These are phyloP conservation scores for Dufourea novaeangliae DNA, from an alignment of 1,140 invertebrate genomes.

Conservation along the genomic window DNA sequence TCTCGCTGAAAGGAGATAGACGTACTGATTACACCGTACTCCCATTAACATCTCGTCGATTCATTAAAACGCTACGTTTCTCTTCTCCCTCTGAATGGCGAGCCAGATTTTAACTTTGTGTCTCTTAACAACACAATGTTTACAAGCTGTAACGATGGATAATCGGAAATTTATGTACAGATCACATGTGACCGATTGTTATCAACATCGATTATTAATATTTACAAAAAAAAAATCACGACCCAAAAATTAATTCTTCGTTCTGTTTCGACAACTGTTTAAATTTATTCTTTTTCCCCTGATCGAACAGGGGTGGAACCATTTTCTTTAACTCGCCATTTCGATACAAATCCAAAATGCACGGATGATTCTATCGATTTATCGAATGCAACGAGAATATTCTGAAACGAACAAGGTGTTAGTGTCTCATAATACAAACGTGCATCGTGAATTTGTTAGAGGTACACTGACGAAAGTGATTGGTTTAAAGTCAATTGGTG, in stretches of 20 bases:
- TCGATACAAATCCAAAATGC: constrained; percentile 50
- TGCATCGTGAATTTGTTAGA: constrained; percentile 49
- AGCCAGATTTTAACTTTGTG: constrained; percentile 50
- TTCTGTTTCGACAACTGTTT: not conserved
- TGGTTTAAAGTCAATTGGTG: constrained; percentile 72
- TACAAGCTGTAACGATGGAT: too few species aligned
- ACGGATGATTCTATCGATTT: not conserved
- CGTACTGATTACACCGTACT: constrained; percentile 70
- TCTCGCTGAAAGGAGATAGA: constrained; percentile 91
- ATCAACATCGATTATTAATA: too few species aligned
- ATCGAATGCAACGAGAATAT: not conserved
- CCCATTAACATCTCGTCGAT: constrained; percentile 29
- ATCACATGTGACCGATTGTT: too few species aligned
- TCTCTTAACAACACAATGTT: constrained; percentile 50
- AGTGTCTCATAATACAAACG: not conserved
- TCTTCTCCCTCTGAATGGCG: constrained; percentile 52
- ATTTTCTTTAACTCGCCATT: constrained; percentile 64
- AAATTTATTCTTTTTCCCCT: not conserved
- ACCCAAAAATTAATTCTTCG: not conserved
- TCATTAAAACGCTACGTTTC: constrained; percentile 55
- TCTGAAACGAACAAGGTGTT: not conserved
- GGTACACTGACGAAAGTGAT: constrained; percentile 28
- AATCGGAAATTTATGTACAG: too few species aligned
- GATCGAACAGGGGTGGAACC: not conserved
- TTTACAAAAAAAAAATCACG: not conserved